phyloP scores from a whole-genome alignment of 1,140 invertebrate species.

The Drosophila willistoni region DNA sequence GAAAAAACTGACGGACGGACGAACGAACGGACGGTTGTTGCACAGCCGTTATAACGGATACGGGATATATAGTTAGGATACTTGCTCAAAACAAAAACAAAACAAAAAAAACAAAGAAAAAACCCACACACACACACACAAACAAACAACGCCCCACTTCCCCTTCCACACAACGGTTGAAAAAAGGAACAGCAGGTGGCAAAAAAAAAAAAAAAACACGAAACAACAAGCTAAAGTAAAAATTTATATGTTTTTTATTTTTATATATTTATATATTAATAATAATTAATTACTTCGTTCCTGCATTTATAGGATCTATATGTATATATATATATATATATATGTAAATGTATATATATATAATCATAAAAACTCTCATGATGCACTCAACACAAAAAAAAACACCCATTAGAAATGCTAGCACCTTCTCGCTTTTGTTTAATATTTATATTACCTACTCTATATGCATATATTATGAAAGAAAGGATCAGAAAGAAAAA shows the following conservation, averaged over 20 bases:
- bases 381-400: conserved; percentile 1
- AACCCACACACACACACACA: too few relatives aligned
- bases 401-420: conserved; percentile 21
- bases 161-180: background rate
- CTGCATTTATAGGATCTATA: conserved; percentile 14
- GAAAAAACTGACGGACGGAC: background rate
- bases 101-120: too few relatives aligned
- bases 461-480: background rate
- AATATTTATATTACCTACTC: conserved; percentile 21
- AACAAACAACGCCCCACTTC: background rate
- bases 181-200: conserved; percentile 5
- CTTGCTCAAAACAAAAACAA: background rate
- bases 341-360: conserved; percentile 27
- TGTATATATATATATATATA: conserved; percentile 16
- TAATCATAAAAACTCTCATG: conserved; percentile 39
- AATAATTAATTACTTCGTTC: conserved; percentile 12
- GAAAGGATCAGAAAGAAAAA: background rate
- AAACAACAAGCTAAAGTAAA: background rate
- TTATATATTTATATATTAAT: conserved; percentile 14
- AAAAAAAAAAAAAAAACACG: background rate
- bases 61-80: conserved; percentile 3
- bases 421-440: conserved; percentile 36
- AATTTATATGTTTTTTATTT: conserved; percentile 4
- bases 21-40: background rate
- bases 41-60: background rate